Evolutionary conservation across 2,888 invertebrate genomes (phyloP).

Genomic region (Spatulosminthurus flaviceps): DNA sequence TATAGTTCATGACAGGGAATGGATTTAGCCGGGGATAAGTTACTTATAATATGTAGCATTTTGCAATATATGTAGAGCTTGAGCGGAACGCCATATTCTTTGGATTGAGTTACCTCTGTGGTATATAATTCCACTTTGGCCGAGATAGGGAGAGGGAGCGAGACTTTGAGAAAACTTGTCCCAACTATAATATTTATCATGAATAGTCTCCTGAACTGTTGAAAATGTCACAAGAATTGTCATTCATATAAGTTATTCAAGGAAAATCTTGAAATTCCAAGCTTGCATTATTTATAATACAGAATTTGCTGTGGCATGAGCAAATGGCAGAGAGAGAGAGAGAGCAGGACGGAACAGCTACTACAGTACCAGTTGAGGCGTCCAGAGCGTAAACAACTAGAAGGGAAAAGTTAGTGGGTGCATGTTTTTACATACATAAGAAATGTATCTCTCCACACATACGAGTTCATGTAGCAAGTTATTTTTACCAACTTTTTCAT

Average conservation of each 20-base stretch:
- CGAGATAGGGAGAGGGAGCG: neutral
- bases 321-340: neutral
- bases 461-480: too few relatives aligned
- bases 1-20: neutral
- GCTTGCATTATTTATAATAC: slow-evolving; percentile 26
- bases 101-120: too few relatives aligned
- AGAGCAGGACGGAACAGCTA: neutral
- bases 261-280: slow-evolving; percentile 20
- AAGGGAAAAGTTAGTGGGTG: neutral
- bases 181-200: slow-evolving; percentile 28
- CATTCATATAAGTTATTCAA: slow-evolving; percentile 31
- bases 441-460: too few relatives aligned
- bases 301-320: slow-evolving; percentile 18
- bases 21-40: neutral
- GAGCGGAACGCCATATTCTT: too few relatives aligned
- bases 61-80: too few relatives aligned
- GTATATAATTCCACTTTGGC: too few relatives aligned
- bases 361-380: neutral
- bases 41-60: neutral
- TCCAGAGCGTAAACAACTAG: neutral
- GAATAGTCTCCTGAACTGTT: slow-evolving; percentile 23
- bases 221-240: slow-evolving; percentile 26
- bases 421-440: neutral
- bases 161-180: neutral
- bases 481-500: neutral